These are phyloP conservation scores for Homalodisca vitripennis DNA, from an alignment of 1,140 invertebrate genomes.

Conservation along the genomic window DNA sequence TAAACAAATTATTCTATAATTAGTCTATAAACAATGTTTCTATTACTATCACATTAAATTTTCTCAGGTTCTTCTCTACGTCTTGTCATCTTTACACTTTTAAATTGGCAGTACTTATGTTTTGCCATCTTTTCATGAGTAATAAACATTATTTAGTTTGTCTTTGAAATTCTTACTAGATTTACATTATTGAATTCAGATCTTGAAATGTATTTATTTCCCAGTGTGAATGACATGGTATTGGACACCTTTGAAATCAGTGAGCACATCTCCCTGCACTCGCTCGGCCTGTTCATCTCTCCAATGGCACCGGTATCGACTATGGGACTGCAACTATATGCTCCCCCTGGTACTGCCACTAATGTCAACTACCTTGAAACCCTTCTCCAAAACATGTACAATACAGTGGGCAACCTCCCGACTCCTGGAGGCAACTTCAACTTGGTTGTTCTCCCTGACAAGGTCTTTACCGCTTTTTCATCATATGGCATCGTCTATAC, in stretches of 20 bases:
- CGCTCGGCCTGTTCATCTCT: neutral
- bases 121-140: neutral
- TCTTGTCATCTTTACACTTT: no score
- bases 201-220: neutral
- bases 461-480: neutral
- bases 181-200: neutral
- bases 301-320: neutral
- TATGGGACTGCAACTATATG: no score
- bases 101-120: neutral
- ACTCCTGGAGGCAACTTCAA: constrained; percentile 13
- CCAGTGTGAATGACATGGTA: neutral
- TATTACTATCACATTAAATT: no score
- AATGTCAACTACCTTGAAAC: neutral
- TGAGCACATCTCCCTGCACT: neutral
- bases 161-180: no score
- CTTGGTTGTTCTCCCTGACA: neutral
- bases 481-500: constrained; percentile 1
- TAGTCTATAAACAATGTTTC: no score
- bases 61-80: no score
- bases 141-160: no score
- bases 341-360: no score
- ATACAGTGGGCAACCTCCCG: no score
- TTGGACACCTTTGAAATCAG: constrained; percentile 4
- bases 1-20: no score
- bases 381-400: neutral